Conservation (phyloP, 30 jellyfish, hydroid and myxozoan genomes). For the Hydractinia symbiolongicarpus region DNA sequence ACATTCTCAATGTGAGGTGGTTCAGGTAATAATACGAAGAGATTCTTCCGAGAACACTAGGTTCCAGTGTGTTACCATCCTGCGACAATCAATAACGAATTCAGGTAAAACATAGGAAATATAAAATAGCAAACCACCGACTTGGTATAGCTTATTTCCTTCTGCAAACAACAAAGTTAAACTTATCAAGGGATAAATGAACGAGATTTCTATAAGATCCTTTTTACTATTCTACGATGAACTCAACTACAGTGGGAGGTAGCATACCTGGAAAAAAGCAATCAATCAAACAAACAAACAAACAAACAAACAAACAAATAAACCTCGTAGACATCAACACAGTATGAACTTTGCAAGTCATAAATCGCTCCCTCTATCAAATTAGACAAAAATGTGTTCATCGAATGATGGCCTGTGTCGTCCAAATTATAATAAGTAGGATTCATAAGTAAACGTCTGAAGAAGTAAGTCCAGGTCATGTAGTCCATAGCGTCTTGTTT, state of each 20-base stretch:
- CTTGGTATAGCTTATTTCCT: not conserved
- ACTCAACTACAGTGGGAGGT: no score
- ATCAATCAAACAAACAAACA: no score
- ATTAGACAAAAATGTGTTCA: slow-evolving; percentile 62
- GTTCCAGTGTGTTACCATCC: slow-evolving; percentile 72
- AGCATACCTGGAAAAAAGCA: no score
- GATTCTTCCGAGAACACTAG: slow-evolving; percentile 88
- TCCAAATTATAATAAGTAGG: slow-evolving; percentile 85
- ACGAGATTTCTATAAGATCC: no score
- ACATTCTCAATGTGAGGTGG: slow-evolving; percentile 79
- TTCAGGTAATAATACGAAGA: slow-evolving; percentile 84
- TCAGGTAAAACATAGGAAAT: not conserved
- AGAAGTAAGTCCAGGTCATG: slow-evolving; percentile 89
- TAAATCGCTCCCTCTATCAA: slow-evolving; percentile 53
- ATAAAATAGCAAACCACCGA: not conserved
- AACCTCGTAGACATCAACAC: slow-evolving; percentile 79
- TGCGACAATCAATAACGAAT: not conserved
- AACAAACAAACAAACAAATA: not conserved
- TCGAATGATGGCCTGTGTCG: slow-evolving; percentile 58
- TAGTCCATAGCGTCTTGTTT: slow-evolving; percentile 96
- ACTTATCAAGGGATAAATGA: no score
- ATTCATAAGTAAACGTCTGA: slow-evolving; percentile 79
- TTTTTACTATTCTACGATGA: no score
- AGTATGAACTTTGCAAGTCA: slow-evolving; percentile 77
- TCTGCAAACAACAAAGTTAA: no score